Base-by-base conservation (phyloP, 1,140 invertebrate species). In the Aphis gossypii region DNA sequence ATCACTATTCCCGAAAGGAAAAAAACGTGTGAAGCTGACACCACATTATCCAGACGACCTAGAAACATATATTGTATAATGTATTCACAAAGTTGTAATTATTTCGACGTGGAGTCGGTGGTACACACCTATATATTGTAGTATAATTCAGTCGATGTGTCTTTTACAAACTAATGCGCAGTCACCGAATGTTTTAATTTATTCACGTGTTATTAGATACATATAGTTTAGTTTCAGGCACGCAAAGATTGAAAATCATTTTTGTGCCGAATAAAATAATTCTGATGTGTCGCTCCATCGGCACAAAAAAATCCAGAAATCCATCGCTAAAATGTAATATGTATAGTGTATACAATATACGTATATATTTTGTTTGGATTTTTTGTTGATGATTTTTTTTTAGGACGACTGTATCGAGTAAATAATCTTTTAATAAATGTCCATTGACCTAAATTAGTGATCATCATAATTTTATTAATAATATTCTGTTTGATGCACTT, bases 161-260 rank as follows among this genome's bases (percentile, higher is more conserved):
- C n/a, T 90, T 60, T 60, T 90, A 56, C 21, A 60, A 89, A 90
- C 54, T 90, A 90, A 90, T 90, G 88, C 88, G 11, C 23, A 90
- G 88, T 90, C 88, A 90, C 54, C 38, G 23, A 90, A 18, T 25
- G 20, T 90, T 41, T 90, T 44, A 90, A 90, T 60, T 90, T 90
- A 90, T 68, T 90, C 89, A 56, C 25, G 6, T 6, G n/a, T 6
- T 9, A 56, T 6, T 9, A 56, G 20, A 35, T 20, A 51, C 23
- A 9, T 11, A 11, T 3, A 23, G 35, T 54, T 48, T 35, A 35
- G 86, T 48, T 48, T 51, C 18, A 21, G 14, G 30, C 86, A 51
- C 46, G n/a, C 46, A 48, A 4, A 87, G 30, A 84, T 84, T 1
- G 14, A 76, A 76, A 76, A 20, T 4, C 21, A 14, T 38, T 82